A percentile compares a stretch with the other conserved stretches of the same genome.
Evolutionary conservation across 2,888 invertebrate species (phyloP).

Genomic region (Sesia bembeciformis): DNA sequence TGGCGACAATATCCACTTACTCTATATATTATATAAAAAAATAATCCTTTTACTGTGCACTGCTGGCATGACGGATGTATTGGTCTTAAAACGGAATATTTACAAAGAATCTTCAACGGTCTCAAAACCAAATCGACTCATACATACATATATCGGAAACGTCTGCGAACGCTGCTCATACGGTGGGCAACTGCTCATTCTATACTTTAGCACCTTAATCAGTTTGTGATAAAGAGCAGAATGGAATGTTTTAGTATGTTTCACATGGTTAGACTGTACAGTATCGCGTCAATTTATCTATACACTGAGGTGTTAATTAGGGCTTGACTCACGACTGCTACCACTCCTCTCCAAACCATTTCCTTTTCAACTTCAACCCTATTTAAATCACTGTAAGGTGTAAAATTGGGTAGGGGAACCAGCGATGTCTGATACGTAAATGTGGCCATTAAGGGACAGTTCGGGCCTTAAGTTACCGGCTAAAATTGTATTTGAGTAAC

Average conservation of each 20-base stretch:
- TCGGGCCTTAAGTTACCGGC: constrained; percentile 57
- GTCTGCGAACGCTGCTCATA: constrained; percentile 30
- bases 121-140: constrained; percentile 11
- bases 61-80: too few relatives aligned
- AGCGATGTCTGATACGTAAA: constrained; percentile 58
- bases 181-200: too few relatives aligned
- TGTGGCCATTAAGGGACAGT: constrained; percentile 56
- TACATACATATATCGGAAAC: constrained; percentile 22
- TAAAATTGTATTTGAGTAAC: constrained; percentile 49
- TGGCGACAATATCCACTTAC: too few relatives aligned
- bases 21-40: too few relatives aligned
- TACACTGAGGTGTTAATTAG: constrained; percentile 69
- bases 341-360: constrained; percentile 27
- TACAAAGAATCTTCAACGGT: too few relatives aligned
- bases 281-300: constrained; percentile 68
- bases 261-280: constrained; percentile 12
- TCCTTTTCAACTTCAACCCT: constrained; percentile 19
- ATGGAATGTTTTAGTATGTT: too few relatives aligned
- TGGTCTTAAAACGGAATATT: too few relatives aligned
- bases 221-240: too few relatives aligned
- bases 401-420: constrained; percentile 9
- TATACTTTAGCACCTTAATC: too few relatives aligned
- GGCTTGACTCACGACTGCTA: constrained; percentile 66
- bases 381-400: constrained; percentile 13
- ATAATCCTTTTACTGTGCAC: too few relatives aligned